Conservation (phyloP, 2,888 invertebrate genomes). For the Dasypolia templi region DNA sequence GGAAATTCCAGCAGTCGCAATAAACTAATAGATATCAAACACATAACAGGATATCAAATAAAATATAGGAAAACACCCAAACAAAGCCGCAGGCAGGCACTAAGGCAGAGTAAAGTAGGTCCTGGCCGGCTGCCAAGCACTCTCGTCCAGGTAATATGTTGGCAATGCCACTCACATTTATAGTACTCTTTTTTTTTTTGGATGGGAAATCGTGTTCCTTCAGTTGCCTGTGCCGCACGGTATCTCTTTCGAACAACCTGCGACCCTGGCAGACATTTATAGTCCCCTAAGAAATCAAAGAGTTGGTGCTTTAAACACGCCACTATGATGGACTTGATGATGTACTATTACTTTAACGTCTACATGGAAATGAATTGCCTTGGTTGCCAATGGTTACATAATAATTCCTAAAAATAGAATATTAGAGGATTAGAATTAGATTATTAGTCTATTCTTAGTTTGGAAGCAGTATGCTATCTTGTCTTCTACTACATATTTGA, state of each 20-base stretch:
- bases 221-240: too few relatives aligned
- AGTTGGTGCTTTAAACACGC: constrained; percentile 37
- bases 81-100: constrained; percentile 65
- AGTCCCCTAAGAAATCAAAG: constrained; percentile 63
- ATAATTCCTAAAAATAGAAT: too few relatives aligned
- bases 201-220: too few relatives aligned
- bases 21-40: constrained; percentile 48
- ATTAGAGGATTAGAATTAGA: too few relatives aligned
- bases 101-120: constrained; percentile 66
- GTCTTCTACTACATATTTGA: background rate
- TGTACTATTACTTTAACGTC: constrained; percentile 15
- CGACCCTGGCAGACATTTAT: too few relatives aligned
- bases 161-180: constrained; percentile 65
- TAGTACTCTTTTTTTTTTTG: too few relatives aligned
- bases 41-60: constrained; percentile 53
- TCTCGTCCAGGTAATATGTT: constrained; percentile 70
- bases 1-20: constrained; percentile 40
- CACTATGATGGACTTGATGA: constrained; percentile 44
- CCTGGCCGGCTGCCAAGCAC: constrained; percentile 70
- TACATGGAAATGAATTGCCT: constrained; percentile 17
- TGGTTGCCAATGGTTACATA: too few relatives aligned
- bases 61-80: constrained; percentile 64
- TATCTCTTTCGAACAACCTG: too few relatives aligned
- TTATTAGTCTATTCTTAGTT: background rate
- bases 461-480: background rate